Base-by-base conservation (phyloP, 53 echinoderm and acorn worm genomes). In the Holothuria scabra region DNA sequence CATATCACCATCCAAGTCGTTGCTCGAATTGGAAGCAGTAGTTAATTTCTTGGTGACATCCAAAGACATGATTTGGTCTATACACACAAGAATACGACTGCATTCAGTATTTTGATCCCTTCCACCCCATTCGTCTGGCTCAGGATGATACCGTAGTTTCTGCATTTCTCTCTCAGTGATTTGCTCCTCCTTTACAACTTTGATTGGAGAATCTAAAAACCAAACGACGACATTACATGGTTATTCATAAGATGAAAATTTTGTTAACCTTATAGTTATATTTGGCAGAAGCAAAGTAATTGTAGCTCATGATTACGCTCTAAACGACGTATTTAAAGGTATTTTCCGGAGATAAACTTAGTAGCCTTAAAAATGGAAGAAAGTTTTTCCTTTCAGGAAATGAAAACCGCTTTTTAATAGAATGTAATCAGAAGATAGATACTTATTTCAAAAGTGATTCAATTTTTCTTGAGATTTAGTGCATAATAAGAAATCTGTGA, bases 61-160 rank as follows among this genome's bases (percentile, higher is more conserved):
- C 34, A 93, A 74, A 21, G 80, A 66, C 89, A 88, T 88, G n/a
- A 93, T 88, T 48, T 95, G 89, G 19, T 92, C 84, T 16, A 95
- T 60, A 38, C 95, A 93, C 38, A 41, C 37, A 38, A 88, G 75
- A 65, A 95, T 83, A 29, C 95, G 88, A 22, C 93, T 89, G 65
- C 95, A 95, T 65, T 91, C 90, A 8, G 81, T 60, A 28, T 84
- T 86, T 32, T 76, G 86, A 29, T 92, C 89, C 10, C 59, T 25
- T 22, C 84, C 89, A 38, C 91, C 80, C 95, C 95, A 95, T 46
- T 95, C 95, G 29, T 85, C 93, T 21, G 76, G 37, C 48, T 76
- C 86, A 1, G 95, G 87, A 6, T 69, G 67, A 83, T 95, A 95
- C 18, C 90, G 81, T 84, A 87, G 82, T 3, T 80, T 82, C 20